Evolutionary conservation across 2,113 vertebrate genomes (phyloP).

Genomic region (Nannobrachium achirus): DNA sequence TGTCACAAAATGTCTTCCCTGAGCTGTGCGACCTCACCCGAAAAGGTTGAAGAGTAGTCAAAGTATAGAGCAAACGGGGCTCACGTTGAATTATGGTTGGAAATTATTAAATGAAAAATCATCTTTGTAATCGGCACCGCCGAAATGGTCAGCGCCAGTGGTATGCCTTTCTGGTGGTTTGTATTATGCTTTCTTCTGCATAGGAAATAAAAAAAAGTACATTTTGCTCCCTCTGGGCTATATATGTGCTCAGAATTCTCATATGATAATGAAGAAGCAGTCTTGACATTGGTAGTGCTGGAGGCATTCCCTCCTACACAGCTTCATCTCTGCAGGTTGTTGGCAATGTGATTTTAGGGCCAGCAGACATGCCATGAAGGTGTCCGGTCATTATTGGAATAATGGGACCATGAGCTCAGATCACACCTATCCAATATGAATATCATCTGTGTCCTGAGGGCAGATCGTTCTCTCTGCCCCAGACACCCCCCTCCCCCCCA

Average conservation of each 20-base stretch:
- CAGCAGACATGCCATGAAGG: neutral
- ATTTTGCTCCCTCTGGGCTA: neutral
- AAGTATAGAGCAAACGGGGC: no score
- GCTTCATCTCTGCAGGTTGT: neutral
- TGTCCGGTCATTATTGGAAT: constrained; percentile 13
- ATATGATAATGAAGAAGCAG: neutral
- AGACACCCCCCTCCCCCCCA: no score
- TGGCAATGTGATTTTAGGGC: neutral
- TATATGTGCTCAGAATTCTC: constrained; percentile 16
- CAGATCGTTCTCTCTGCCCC: constrained; percentile 1
- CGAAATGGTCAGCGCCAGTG: no score
- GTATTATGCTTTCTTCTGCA: neutral
- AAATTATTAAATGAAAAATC: no score
- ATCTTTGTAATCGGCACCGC: no score
- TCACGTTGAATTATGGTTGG: no score
- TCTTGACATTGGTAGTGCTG: neutral
- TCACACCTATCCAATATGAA: constrained; percentile 20
- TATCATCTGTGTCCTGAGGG: constrained; percentile 25
- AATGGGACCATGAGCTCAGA: constrained; percentile 33
- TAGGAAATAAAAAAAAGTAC: neutral
- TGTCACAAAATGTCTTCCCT: no score
- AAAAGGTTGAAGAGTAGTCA: no score
- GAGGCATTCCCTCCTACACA: neutral
- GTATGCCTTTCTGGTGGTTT: no score
- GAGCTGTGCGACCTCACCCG: neutral